phyloP scores from a whole-genome alignment of 2,113 vertebrate species.

The Otus sunia region DNA sequence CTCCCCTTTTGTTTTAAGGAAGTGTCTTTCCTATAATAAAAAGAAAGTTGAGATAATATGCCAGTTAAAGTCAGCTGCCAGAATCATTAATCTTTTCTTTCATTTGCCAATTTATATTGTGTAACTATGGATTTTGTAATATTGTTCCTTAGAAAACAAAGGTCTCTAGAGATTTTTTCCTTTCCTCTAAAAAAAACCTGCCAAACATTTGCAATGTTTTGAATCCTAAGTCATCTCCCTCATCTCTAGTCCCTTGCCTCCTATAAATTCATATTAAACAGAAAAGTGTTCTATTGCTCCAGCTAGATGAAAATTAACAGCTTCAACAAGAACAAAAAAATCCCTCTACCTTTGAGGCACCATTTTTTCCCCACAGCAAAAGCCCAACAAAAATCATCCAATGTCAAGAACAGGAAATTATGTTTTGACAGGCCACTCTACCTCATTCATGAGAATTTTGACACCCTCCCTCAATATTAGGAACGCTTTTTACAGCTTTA shows the following conservation, averaged over 20 bases:
- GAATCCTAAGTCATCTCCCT: constrained; percentile 38
- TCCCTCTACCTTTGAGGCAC: background rate
- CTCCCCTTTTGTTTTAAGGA: background rate
- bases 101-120: constrained; percentile 61
- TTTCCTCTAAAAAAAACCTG: constrained; percentile 45
- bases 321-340: background rate
- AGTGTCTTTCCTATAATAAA: background rate
- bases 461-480: background rate
- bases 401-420: background rate
- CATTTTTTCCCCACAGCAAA: background rate
- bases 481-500: background rate
- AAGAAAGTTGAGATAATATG: background rate
- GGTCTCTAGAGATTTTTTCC: constrained; percentile 51
- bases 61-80: constrained; percentile 12
- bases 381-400: background rate
- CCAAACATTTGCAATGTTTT: constrained; percentile 54
- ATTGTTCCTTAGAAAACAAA: constrained; percentile 63
- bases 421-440: background rate
- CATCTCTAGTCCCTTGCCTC: background rate
- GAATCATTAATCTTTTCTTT: constrained; percentile 44
- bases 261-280: constrained; percentile 5
- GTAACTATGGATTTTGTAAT: constrained; percentile 69
- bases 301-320: constrained; percentile 9
- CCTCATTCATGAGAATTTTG: background rate
- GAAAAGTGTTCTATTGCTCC: constrained; percentile 11